Percentiles rank a stretch among this genome's conserved stretches.
phyloP scores from a whole-genome alignment of 2,113 vertebrate genomes.

The Oncorhynchus masou region DNA sequence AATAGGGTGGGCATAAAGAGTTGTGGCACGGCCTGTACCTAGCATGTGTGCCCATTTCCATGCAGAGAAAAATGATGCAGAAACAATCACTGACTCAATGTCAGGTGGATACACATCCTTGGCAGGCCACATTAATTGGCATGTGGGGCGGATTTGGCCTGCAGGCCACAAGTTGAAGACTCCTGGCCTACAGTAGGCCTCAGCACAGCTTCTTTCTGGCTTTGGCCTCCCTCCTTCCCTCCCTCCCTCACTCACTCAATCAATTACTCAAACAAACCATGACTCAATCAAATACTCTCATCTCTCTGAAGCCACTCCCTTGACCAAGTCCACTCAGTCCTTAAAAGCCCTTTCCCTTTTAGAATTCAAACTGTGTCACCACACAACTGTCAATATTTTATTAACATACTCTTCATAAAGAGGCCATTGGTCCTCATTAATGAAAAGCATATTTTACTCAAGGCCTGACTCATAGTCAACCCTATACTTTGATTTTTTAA shows the following conservation, averaged over 20 bases:
- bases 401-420: constrained; percentile 5
- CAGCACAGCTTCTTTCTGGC: background rate
- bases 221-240: background rate
- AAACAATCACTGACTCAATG: background rate
- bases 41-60: background rate
- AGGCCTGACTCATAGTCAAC: background rate
- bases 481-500: background rate
- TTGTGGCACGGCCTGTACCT: background rate
- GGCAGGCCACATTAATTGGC: too few species aligned
- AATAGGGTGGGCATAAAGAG: constrained; percentile 27
- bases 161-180: too few species aligned
- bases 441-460: background rate
- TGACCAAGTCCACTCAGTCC: background rate
- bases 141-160: too few species aligned
- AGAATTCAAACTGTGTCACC: background rate
- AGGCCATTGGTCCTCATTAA: background rate
- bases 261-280: background rate
- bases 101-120: background rate
- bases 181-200: background rate
- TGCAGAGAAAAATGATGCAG: background rate
- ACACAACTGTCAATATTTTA: background rate
- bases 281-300: background rate
- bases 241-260: background rate
- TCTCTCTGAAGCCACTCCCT: background rate
- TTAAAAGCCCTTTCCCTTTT: constrained; percentile 6